phyloP scores from a whole-genome alignment of 37 sponge, comb jelly and placozoan genomes.

The Bolinopsis microptera region DNA sequence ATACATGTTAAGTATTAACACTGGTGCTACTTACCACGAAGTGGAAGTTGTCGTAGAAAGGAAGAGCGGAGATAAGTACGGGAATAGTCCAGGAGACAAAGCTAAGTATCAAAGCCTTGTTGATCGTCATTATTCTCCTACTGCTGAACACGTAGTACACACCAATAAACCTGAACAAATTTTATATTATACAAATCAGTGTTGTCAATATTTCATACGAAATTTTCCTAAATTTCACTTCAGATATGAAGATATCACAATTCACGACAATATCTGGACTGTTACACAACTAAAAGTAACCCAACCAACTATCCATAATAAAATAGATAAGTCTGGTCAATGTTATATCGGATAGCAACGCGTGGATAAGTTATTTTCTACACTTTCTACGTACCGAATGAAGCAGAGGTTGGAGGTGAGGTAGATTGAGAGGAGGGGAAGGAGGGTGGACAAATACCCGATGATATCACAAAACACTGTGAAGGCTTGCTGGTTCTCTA shows the following conservation, averaged over 20 bases:
- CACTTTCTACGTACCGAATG: slow-evolving; percentile 31
- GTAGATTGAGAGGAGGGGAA: slow-evolving; percentile 65
- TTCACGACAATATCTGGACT: too few species aligned
- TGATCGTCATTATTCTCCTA: slow-evolving; percentile 24
- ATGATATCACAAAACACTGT: background rate
- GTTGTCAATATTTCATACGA: too few species aligned
- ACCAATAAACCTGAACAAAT: slow-evolving; percentile 52
- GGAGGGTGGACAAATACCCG: slow-evolving; percentile 53
- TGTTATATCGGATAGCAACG: too few species aligned
- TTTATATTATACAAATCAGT: too few species aligned
- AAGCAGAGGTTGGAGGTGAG: slow-evolving; percentile 1
- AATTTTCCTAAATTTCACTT: too few species aligned
- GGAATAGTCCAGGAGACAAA: background rate
- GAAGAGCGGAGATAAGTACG: background rate
- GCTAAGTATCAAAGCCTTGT: background rate
- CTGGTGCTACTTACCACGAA: slow-evolving; percentile 29
- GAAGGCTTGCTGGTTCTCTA: background rate
- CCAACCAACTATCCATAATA: too few species aligned
- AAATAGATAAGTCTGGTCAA: too few species aligned
- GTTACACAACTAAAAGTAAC: too few species aligned
- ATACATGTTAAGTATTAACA: too few species aligned
- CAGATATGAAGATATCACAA: too few species aligned
- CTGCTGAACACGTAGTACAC: slow-evolving; percentile 60
- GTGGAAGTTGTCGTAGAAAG: slow-evolving; percentile 41
- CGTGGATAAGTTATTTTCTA: too few species aligned